These are phyloP conservation scores for Antennarius striatus DNA, from an alignment of 2,113 vertebrate species.

Conservation along the genomic window DNA sequence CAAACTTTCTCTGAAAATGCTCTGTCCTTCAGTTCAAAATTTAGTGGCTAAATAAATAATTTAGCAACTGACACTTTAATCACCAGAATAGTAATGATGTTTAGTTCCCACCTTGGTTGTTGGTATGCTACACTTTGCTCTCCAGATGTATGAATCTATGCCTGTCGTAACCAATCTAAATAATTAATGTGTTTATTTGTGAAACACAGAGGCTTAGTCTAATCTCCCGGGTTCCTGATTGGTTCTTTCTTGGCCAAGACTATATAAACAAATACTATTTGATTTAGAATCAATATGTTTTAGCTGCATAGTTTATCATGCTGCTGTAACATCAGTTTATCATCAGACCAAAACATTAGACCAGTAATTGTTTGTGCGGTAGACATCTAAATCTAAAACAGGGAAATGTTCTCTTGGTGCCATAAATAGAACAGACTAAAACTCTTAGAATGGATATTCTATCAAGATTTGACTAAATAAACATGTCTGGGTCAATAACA, in stretches of 20 bases:
- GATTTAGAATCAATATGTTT: constrained; percentile 25
- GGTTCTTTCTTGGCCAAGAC: constrained; percentile 3
- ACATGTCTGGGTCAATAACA: background rate
- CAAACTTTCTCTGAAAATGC: no score
- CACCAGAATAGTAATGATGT: no score
- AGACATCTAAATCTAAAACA: constrained; percentile 11
- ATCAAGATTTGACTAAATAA: background rate
- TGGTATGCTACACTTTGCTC: no score
- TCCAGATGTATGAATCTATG: background rate
- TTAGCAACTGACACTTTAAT: constrained; percentile 8
- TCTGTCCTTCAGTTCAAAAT: background rate
- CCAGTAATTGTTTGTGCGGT: constrained; percentile 15
- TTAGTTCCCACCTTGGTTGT: no score
- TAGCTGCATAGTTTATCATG: constrained; percentile 39
- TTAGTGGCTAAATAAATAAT: background rate
- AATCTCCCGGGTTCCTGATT: constrained; percentile 28
- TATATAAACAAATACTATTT: constrained; percentile 13
- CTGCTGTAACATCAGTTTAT: no score
- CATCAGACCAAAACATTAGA: background rate
- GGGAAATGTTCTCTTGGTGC: background rate
- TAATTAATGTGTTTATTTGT: constrained; percentile 29
- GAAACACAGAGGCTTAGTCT: constrained; percentile 10
- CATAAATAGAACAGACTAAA: background rate
- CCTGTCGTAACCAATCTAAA: constrained; percentile 13
- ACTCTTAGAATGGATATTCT: background rate